Base-by-base conservation (phyloP, 2,113 vertebrate species). In the Toxostoma redivivum region DNA sequence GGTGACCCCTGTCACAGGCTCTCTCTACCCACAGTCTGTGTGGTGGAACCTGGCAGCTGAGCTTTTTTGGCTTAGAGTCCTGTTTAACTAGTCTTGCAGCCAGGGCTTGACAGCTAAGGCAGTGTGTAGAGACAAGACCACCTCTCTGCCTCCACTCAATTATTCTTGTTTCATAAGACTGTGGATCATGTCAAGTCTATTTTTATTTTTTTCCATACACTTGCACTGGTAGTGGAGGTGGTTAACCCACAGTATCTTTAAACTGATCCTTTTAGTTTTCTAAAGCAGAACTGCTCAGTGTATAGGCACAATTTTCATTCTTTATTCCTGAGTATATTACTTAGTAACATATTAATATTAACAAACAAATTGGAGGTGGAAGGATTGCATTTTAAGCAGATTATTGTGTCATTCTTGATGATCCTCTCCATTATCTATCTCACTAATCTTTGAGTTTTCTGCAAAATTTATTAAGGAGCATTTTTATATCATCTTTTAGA, bases 341-440 rank as follows among this genome's bases (percentile, higher is more conserved):
- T 62, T 53, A 22, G 7, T 69, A 77, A 62, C 10, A 42, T 31
- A 56, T 20, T 20, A 2, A 53, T 40, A 8, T 44, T 64, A 60
- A 18, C 23, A 81, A 92, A 84, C 50, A 2, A 33, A 7, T 17
- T 20, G 4, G 3, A 10, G 2, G 1, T 1, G 3, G 35, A 10
- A 24, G 1, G 14, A 5, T 22, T 15, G 3, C 7, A 77, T 86
- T 86, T 90, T 54, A 80, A 88, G 10, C 4, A 61, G n/a, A 45
- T 74, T 81, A 27, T 90, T 81, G 30, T 7, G 24, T 73, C 12
- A 25, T 92, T 86, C 35, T 62, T 70, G n/a, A 44, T 83, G 33
- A 45, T 66, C 20, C 3, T 80, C 7, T 61, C 67, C 10, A 30
- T 50, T 83, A 38, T 8, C 18, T 86, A 53, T n/a, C 7, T 38